Conservation (phyloP, 2,113 vertebrate genomes). For the Puffinus mauretanicus region DNA sequence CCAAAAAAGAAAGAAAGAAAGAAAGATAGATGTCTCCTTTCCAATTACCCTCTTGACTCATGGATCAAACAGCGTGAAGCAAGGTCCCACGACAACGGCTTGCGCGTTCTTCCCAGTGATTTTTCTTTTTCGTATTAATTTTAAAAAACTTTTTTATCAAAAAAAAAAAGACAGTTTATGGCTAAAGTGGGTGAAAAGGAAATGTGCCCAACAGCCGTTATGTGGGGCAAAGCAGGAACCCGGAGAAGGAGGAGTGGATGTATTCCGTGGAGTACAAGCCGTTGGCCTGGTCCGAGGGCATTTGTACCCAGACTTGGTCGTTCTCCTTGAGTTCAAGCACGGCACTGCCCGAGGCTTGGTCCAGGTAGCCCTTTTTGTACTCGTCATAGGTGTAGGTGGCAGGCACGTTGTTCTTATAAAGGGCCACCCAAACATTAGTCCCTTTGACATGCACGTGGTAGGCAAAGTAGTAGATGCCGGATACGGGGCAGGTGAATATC, state of each 20-base stretch:
- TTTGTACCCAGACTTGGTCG: constrained; percentile 97
- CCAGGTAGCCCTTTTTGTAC: constrained; percentile 99
- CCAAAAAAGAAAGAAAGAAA: neutral
- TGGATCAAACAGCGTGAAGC: constrained; percentile 43
- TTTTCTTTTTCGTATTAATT: constrained; percentile 58
- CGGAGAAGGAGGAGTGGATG: constrained; percentile 98
- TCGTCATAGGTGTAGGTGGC: constrained; percentile 98
- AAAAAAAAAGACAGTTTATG: constrained; percentile 64
- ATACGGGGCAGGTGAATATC: constrained; percentile 92
- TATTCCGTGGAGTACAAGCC: constrained; percentile 97
- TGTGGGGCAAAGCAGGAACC: constrained; percentile 97
- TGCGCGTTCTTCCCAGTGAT: constrained; percentile 66
- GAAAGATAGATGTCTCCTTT: constrained; percentile 6
- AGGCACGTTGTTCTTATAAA: constrained; percentile 99
- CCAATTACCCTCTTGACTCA: neutral
- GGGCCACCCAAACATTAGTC: constrained; percentile 96
- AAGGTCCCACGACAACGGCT: constrained; percentile 14
- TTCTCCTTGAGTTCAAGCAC: constrained; percentile 96
- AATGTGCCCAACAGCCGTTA: constrained; percentile 75
- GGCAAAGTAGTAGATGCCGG: constrained; percentile 96
- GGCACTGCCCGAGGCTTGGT: constrained; percentile 97
- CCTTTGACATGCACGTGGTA: constrained; percentile 99
- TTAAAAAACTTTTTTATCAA: constrained; percentile 35
- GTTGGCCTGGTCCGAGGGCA: constrained; percentile 98
- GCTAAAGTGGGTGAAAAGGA: constrained; percentile 63